A percentile compares a stretch with the other conserved stretches of the same genome.
These are phyloP conservation scores for Uropsilus gracilis DNA, from an alignment of 2,113 vertebrate species.

Conservation along the genomic window DNA sequence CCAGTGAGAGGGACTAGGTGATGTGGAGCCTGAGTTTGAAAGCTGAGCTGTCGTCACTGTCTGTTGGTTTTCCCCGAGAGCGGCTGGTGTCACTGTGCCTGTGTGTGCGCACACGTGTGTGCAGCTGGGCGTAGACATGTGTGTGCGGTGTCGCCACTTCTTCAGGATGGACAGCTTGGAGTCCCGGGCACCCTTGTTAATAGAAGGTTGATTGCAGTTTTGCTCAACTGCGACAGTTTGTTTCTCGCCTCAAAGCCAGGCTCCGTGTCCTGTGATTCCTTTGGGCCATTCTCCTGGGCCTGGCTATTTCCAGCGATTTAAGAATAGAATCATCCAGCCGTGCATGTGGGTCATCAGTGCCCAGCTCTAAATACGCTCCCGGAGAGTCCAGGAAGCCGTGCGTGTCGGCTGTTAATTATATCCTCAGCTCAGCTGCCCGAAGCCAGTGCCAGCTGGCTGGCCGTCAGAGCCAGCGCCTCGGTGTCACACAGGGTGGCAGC, in stretches of 20 bases:
- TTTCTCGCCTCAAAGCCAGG: slow-evolving; percentile 41
- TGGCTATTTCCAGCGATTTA: slow-evolving; percentile 34
- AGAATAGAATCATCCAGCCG: slow-evolving; percentile 44
- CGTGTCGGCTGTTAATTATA: slow-evolving; percentile 49
- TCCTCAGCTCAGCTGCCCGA: slow-evolving; percentile 28
- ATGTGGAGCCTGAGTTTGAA: background rate
- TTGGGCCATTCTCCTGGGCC: background rate
- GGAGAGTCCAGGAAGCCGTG: slow-evolving; percentile 11
- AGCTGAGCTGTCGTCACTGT: background rate
- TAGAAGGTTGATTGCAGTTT: background rate
- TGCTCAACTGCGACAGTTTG: slow-evolving; percentile 35
- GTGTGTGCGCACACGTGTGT: background rate
- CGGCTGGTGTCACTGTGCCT: background rate
- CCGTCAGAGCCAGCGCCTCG: slow-evolving; percentile 65
- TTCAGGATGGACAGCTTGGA: background rate
- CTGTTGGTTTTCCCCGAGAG: background rate
- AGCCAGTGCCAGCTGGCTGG: background rate
- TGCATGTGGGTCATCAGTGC: slow-evolving; percentile 35
- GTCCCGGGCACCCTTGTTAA: slow-evolving; percentile 8
- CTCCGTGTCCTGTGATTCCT: background rate
- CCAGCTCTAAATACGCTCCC: slow-evolving; percentile 33
- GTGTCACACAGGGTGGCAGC: background rate
- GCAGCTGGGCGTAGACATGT: background rate
- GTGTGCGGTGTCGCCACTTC: background rate
- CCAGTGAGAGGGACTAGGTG: background rate